phyloP scores from a whole-genome alignment of 1,140 invertebrate genomes.

The Drosophila sucinea region DNA sequence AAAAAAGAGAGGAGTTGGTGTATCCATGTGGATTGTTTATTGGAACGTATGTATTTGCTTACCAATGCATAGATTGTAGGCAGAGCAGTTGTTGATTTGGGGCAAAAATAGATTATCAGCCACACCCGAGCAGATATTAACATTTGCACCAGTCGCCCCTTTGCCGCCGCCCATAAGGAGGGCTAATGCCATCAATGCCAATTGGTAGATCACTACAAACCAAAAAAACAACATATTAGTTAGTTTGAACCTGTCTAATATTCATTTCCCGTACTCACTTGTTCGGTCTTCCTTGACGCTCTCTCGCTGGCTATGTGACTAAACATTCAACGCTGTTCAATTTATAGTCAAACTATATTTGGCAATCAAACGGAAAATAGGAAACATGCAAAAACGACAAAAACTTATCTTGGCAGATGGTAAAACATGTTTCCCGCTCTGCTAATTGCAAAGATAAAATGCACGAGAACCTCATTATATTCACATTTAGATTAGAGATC shows the following conservation, averaged over 20 bases:
- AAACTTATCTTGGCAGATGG: conserved; percentile 44
- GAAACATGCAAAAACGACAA: conserved; percentile 8
- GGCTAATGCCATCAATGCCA: conserved; percentile 31
- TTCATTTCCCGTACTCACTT: conserved; percentile 19
- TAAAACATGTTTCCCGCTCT: conserved; percentile 27
- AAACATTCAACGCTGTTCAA: background rate
- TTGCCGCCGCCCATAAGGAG: conserved; percentile 6
- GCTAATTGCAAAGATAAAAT: conserved; percentile 39
- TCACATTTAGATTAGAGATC: no score
- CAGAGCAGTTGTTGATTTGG: conserved; percentile 52
- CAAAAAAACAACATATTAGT: background rate
- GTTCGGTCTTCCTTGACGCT: background rate
- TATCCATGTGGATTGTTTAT: background rate
- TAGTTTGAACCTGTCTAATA: no score
- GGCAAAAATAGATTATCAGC: conserved; percentile 64
- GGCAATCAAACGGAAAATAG: conserved; percentile 36
- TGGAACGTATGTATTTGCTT: background rate
- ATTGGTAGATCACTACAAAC: conserved; percentile 45
- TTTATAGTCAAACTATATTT: conserved; percentile 55
- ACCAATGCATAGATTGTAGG: conserved; percentile 72
- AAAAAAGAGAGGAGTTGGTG: background rate
- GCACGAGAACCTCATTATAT: background rate
- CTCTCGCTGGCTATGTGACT: conserved; percentile 30
- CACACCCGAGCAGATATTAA: conserved; percentile 69
- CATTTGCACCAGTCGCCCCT: background rate